Evolutionary conservation across 1,140 invertebrate genomes (phyloP), one percentile per base, ranked within the genome.

Genomic region (Asbolus verrucosus): DNA sequence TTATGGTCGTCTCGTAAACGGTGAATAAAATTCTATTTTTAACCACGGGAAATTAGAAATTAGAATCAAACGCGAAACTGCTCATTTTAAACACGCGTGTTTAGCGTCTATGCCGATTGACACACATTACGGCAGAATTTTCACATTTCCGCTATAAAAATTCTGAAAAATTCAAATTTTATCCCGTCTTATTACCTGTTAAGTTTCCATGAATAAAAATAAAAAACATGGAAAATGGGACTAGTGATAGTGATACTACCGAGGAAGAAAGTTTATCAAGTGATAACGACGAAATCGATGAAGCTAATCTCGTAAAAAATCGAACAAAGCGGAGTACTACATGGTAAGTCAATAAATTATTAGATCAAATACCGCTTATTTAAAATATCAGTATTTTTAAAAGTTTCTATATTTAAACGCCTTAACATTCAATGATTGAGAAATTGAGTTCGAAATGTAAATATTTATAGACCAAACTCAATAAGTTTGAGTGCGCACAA

Each of bases 11-110:
- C 18, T 21, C 43, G 18, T 50, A 50, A 50, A 18, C 18, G 18
- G 4, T 18, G 18, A 50, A 50, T 50, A 50, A 50, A 50, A 50
- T 50, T 50, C 43, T 50, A 50, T 50, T 50, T 50, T n/a, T 50
- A 50, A 50, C 43, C 43, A 14, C 43, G 43, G 43, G 21, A 50
- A 50, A 50, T 50, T 50, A 50, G 43, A 50, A 50, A 19, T 50
- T 50, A 50, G 18, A 21, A 50, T 15, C 19, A 19, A 36, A 50
- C 43, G 43, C 43, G 43, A 50, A 41, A 50, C 43, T 19, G 43
- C 21, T 18, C 9, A 9, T 19, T 50, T 21, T 50, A 9, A 50
- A 50, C 43, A 9, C 43, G 33, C 6, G 33, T 11, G 33, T 36
- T 27, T 11, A 36, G 33, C 33, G 18, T 50, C 16, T n/a, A 18